Base-by-base conservation (phyloP, 2,888 invertebrate species). In the Eupithecia vulgata region DNA sequence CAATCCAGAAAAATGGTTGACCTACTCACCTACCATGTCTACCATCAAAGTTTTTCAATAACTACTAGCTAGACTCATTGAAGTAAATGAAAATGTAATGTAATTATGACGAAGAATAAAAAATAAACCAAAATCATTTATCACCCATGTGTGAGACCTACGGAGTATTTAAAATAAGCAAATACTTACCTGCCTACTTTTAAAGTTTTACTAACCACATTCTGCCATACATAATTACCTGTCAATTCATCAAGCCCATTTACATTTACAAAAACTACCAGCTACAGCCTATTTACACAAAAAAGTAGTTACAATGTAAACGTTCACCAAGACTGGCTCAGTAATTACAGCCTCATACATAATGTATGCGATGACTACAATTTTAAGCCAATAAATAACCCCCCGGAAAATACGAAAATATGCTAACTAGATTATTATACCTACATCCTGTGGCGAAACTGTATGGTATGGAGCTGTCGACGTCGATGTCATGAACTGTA, bases 361-460 rank as follows among this genome's bases (percentile, higher is more conserved):
- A 88, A 93, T 93, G 90, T 90, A 93, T 90, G 88, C 87, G 90
- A 89, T 87, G 92, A 90, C 90, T 92, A 92, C 90, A 93, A 93
- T 93, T 94, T 93, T 94, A 91, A 93, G 92, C 91, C 90, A 92
- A 94, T 94, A 93, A 93, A 92, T 91, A 91, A 91, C 88, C 81
- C 82, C 82, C 87, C 88, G 88, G 89, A 89, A 87, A 88, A 88
- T 84, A 88, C 88, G 88, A 89, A 92, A 93, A 92, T 93, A 92
- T 92, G 91, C 90, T 87, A 89, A 90, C 88, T 86, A 88, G 88
- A 91, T 92, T 89, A 92, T 91, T 90, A 92, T 88, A 87, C 37
- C 8, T 34, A 17, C 34, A 57, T 12, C 21, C 25, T 3, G 25
- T 12, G 21, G 52, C 12, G 52, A 21, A 25, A 25, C 25, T 57